These are phyloP conservation scores for Lethrus apterus DNA, from an alignment of 1,140 invertebrate genomes.

Conservation along the genomic window DNA sequence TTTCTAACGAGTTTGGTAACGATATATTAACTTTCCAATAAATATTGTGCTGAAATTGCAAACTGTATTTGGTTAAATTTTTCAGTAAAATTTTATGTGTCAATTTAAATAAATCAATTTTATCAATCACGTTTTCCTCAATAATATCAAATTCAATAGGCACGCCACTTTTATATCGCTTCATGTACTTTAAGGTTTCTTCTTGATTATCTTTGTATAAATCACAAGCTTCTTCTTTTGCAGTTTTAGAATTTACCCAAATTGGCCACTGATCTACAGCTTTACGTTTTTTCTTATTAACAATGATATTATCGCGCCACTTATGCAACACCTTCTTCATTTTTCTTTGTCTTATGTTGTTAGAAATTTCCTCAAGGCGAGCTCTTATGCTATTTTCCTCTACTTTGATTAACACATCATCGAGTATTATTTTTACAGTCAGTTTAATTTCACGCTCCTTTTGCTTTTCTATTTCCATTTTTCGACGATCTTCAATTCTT, in stretches of 20 bases:
- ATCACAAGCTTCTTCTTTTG: constrained; percentile 45
- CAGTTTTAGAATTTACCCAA: constrained; percentile 48
- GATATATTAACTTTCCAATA: constrained; percentile 65
- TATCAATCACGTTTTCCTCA: constrained; percentile 34
- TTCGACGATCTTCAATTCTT: constrained; percentile 15
- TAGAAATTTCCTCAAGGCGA: constrained; percentile 43
- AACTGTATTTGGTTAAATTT: constrained; percentile 43
- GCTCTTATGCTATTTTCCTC: constrained; percentile 43
- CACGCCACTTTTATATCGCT: constrained; percentile 44
- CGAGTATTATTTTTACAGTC: constrained; percentile 20
- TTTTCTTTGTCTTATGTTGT: constrained; percentile 44
- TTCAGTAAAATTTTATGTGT: constrained; percentile 43
- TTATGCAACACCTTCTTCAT: constrained; percentile 42
- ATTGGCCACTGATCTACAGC: constrained; percentile 53
- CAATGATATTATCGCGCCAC: constrained; percentile 40
- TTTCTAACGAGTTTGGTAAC: constrained; percentile 43
- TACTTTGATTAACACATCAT: constrained; percentile 39
- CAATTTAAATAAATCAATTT: constrained; percentile 44
- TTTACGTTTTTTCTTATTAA: constrained; percentile 39
- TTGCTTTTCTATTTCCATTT: constrained; percentile 19
- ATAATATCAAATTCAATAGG: constrained; percentile 40
- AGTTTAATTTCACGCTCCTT: constrained; percentile 20
- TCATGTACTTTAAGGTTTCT: constrained; percentile 48
- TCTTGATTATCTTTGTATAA: constrained; percentile 46
- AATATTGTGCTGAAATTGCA: constrained; percentile 45